A percentile compares a stretch with the other conserved stretches of the same genome.
These are phyloP conservation scores for Melangyna quadrimaculata DNA, from an alignment of 2,888 invertebrate species.

Conservation along the genomic window DNA sequence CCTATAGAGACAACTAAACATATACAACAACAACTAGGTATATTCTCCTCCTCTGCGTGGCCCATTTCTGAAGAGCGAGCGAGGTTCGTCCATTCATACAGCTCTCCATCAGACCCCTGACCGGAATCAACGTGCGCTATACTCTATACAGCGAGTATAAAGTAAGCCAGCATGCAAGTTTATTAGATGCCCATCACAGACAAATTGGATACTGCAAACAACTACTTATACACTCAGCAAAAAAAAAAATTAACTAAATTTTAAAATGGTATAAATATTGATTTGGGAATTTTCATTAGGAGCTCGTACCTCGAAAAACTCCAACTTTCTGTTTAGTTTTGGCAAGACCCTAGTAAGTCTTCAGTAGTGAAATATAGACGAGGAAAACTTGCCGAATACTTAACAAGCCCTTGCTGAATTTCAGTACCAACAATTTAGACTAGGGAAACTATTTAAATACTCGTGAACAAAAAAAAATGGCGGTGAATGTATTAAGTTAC, in stretches of 20 bases:
- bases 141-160: neutral
- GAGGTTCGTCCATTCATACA: neutral
- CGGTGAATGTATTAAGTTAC: too few relatives aligned
- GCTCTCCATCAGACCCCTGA: constrained; percentile 2
- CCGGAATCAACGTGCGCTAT: constrained; percentile 26
- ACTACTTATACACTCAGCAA: neutral
- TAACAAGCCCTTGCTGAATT: too few relatives aligned
- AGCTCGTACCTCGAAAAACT: too few relatives aligned
- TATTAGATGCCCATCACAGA: constrained; percentile 46
- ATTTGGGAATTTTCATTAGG: neutral
- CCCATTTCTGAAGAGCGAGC: constrained; percentile 30
- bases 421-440: too few relatives aligned
- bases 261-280: neutral
- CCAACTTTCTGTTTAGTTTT: too few relatives aligned
- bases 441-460: too few relatives aligned
- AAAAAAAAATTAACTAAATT: neutral
- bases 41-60: constrained; percentile 22
- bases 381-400: too few relatives aligned
- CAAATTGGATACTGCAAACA: constrained; percentile 43
- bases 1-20: neutral
- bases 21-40: neutral
- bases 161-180: constrained; percentile 44
- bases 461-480: too few relatives aligned
- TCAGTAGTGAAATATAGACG: too few relatives aligned
- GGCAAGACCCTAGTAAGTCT: too few relatives aligned